Percentiles rank a stretch among this genome's conserved stretches.
phyloP scores from a whole-genome alignment of 2,888 invertebrate species.

The Cheilosia scutellata region DNA sequence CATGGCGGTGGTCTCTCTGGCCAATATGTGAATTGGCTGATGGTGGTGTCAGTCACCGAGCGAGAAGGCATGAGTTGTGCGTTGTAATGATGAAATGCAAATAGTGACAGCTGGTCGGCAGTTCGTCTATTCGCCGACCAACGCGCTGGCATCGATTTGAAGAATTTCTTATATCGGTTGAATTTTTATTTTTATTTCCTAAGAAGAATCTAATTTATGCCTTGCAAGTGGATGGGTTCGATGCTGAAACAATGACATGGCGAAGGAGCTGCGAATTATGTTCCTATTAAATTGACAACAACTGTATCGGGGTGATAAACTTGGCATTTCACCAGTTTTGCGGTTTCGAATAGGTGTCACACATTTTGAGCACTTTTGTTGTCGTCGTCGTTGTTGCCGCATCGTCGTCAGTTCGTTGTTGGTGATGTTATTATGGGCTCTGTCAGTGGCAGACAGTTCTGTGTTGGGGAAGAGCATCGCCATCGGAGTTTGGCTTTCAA shows the following conservation, averaged over 20 bases:
- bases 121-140: slow-evolving; percentile 66
- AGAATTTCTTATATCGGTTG: slow-evolving; percentile 26
- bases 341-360: slow-evolving; percentile 11
- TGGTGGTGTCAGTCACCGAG: slow-evolving; percentile 59
- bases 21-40: slow-evolving; percentile 55
- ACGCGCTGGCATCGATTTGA: slow-evolving; percentile 59
- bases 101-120: slow-evolving; percentile 48
- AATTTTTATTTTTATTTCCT: slow-evolving; percentile 27
- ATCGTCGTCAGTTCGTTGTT: not conserved
- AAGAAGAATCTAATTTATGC: slow-evolving; percentile 49
- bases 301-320: slow-evolving; percentile 77
- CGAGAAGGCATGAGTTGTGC: slow-evolving; percentile 61
- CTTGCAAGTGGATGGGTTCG: slow-evolving; percentile 1
- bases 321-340: slow-evolving; percentile 51
- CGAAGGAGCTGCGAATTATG: slow-evolving; percentile 66
- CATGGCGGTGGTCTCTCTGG: slow-evolving; percentile 31
- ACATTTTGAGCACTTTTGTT: slow-evolving; percentile 4
- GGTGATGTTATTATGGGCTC: slow-evolving; percentile 27
- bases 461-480: not conserved
- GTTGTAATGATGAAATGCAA: slow-evolving; percentile 69
- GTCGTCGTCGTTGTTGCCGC: not conserved
- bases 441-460: slow-evolving; percentile 8
- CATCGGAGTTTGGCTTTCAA: slow-evolving; percentile 12
- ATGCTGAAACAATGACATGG: slow-evolving; percentile 30
- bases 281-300: slow-evolving; percentile 78